A percentile compares a stretch with the other conserved stretches of the same genome.
Conservation (phyloP, 1,140 invertebrate genomes). For the Geopemphigus sp. region DNA sequence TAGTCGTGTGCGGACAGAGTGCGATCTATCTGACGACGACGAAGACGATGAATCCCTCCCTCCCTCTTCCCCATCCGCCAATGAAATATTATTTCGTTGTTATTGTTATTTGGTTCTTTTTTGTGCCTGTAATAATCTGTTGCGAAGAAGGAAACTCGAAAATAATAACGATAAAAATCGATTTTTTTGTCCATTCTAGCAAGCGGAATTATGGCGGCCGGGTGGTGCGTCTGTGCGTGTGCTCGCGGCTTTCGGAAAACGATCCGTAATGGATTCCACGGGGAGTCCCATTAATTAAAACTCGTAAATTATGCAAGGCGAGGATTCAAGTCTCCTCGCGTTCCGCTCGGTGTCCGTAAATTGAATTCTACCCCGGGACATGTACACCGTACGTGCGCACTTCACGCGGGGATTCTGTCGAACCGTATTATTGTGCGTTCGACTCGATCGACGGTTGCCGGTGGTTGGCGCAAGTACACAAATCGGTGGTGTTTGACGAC, state of each 20-base stretch:
- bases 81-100: too few relatives aligned
- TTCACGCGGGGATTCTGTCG: neutral
- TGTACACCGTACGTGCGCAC: neutral
- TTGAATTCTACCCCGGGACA: slow-evolving; percentile 27
- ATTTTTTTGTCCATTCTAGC: neutral
- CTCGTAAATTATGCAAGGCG: slow-evolving; percentile 47
- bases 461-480: too few relatives aligned
- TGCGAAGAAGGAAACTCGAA: too few relatives aligned
- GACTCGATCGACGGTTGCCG: neutral
- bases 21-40: too few relatives aligned
- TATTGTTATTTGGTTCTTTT: too few relatives aligned
- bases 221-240: neutral
- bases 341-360: slow-evolving; percentile 13
- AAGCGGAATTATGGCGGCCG: neutral
- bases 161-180: too few relatives aligned
- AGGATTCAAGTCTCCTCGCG: slow-evolving; percentile 33
- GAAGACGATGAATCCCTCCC: too few relatives aligned
- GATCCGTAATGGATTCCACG: slow-evolving; percentile 47
- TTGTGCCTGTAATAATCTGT: too few relatives aligned
- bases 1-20: too few relatives aligned
- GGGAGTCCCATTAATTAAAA: slow-evolving; percentile 49
- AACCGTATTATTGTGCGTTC: slow-evolving; percentile 23
- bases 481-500: neutral
- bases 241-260: slow-evolving; percentile 25
- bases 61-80: too few relatives aligned